These are phyloP conservation scores for Nibea coibor DNA, from an alignment of 2,113 vertebrate genomes.

Conservation along the genomic window DNA sequence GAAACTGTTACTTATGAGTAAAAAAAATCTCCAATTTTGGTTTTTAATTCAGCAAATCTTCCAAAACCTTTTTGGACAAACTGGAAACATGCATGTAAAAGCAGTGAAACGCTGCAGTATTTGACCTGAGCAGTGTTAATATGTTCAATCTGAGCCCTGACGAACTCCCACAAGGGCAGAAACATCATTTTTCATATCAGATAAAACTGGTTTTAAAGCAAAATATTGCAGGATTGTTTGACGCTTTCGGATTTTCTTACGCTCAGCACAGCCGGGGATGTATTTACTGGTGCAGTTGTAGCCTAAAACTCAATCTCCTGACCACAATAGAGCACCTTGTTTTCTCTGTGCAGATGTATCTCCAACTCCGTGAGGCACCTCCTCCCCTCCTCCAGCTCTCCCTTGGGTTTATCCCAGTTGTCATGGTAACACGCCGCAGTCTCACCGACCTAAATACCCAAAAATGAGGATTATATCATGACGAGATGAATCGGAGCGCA, in stretches of 20 bases:
- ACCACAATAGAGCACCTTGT: neutral
- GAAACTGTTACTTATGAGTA: neutral
- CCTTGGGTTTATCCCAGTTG: constrained; percentile 58
- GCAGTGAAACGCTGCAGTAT: neutral
- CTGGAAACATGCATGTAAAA: constrained; percentile 1
- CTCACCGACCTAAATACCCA: constrained; percentile 66
- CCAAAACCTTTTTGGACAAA: neutral
- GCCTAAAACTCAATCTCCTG: neutral
- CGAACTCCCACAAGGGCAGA: neutral
- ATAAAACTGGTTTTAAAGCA: constrained; percentile 15
- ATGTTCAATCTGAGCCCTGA: neutral
- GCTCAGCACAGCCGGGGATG: neutral
- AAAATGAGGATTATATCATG: constrained; percentile 62
- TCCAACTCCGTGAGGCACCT: constrained; percentile 7
- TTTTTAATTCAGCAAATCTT: neutral
- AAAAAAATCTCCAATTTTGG: neutral
- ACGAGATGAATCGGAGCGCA: constrained; percentile 18
- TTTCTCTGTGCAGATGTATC: constrained; percentile 18
- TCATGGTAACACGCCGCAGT: constrained; percentile 60
- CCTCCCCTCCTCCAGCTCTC: neutral
- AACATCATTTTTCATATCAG: neutral
- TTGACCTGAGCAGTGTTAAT: neutral
- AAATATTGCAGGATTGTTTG: neutral
- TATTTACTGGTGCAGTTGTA: neutral
- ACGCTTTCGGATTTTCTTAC: neutral